These are phyloP conservation scores for Bombus difficillimus DNA, from an alignment of 1,140 invertebrate genomes.

Conservation along the genomic window DNA sequence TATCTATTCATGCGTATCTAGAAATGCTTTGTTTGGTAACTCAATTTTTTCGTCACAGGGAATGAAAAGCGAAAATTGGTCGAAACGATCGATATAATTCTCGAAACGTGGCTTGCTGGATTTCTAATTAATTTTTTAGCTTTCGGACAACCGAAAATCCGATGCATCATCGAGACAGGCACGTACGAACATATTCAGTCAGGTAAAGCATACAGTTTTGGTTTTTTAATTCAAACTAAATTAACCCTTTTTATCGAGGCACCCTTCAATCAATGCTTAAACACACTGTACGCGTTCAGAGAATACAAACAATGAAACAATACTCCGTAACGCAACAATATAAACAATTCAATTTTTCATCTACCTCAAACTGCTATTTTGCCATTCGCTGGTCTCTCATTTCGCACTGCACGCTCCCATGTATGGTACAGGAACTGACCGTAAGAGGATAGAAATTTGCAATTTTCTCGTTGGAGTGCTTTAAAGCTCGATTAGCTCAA, in stretches of 20 bases:
- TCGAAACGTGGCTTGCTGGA: neutral
- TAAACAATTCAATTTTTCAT: neutral
- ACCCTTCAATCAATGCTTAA: neutral
- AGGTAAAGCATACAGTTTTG: too few species aligned
- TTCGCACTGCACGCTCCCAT: neutral
- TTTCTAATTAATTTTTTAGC: neutral
- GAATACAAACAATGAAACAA: neutral
- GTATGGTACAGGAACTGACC: neutral
- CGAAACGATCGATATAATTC: neutral
- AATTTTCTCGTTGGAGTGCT: conserved; percentile 14
- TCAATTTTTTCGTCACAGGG: too few species aligned
- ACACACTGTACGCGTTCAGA: neutral
- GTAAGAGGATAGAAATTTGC: conserved; percentile 13
- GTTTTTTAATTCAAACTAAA: neutral
- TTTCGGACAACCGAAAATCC: neutral
- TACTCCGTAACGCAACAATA: neutral
- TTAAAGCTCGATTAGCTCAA: conserved; percentile 26
- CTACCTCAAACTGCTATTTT: neutral
- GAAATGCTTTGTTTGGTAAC: neutral
- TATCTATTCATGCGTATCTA: too few species aligned
- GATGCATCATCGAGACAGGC: neutral
- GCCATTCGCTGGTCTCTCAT: neutral
- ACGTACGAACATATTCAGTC: too few species aligned
- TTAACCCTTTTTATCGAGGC: neutral
- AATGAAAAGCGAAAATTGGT: neutral